These are phyloP conservation scores for Cottoperca gobio DNA, from an alignment of 2,797 vertebrate species.

Conservation along the genomic window DNA sequence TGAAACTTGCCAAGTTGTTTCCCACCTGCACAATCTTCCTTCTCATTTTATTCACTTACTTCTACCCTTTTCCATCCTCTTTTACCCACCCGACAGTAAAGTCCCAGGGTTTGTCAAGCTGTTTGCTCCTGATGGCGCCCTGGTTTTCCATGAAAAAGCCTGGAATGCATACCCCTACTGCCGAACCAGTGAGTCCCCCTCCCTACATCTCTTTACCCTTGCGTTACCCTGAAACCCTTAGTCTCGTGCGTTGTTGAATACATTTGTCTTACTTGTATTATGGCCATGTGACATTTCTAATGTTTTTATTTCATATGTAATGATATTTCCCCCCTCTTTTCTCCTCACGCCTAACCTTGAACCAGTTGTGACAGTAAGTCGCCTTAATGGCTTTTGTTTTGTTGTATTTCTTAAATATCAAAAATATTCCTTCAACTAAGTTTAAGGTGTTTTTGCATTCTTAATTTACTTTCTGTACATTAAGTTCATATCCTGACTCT, in stretches of 20 bases:
- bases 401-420: neutral
- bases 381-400: neutral
- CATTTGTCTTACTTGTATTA: neutral
- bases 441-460: neutral
- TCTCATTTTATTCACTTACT: no score
- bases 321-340: neutral
- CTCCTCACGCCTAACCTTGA: conserved; percentile 24
- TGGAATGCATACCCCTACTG: conserved; percentile 98
- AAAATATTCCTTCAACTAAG: neutral
- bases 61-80: no score
- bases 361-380: conserved; percentile 94
- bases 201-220: neutral
- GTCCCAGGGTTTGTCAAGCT: conserved; percentile 91
- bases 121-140: conserved; percentile 91
- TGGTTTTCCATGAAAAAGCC: conserved; percentile 95
- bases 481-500: conserved; percentile 49
- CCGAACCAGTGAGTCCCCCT: conserved; percentile 89
- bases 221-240: conserved; percentile 2
- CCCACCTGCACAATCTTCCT: conserved; percentile 5
- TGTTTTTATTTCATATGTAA: neutral
- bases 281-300: neutral
- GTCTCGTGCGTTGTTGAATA: neutral
- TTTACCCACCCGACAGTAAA: conserved; percentile 84
- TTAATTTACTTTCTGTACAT: neutral
- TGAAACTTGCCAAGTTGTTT: neutral